Base-by-base conservation (phyloP, 2,113 vertebrate genomes). In the Thunnus thynnus region DNA sequence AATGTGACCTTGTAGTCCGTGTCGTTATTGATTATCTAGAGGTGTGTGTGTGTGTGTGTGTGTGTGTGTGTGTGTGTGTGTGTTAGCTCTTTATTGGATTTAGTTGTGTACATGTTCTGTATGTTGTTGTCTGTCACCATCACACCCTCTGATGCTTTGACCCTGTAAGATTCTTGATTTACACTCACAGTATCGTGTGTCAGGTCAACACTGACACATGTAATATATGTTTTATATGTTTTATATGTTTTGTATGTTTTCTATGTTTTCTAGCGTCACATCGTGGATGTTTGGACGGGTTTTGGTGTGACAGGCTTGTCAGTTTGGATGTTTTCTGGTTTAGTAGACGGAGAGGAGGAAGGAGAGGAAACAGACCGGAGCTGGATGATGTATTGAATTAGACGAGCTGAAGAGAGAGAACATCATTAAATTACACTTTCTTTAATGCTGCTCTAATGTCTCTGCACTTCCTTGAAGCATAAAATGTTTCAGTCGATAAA, bases 21-120 rank as follows among this genome's bases (percentile, higher is more conserved):
- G 82, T 85, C 80, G 3, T 30, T 79, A 89, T 89, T 55, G 82
- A 85, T 88, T 87, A 76, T 72, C 25, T 51, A 50, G 57, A 72
- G 18, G 14, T 72, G 1, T 68, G 27, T 41, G 13, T 62, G 72
- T 72, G 20, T 75, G 64, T 57, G 78, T 68, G 77, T 72, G 61
- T 82, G 54, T 66, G 72, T 50, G 30, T 52, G 67, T 63, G 64
- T 60, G 70, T 62, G 20, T 13, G 36, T 41, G 41, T n/a, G 36
- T 17, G 5, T 5, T 14, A 11, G 44, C n/a, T 60, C 64, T 60
- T 61, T 41, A 58, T 32, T 73, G 48, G 68, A 56, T 66, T 66
- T 65, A 30, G 36, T 44, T n/a, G 36, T 63, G 55, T 25, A 25
- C 66, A 44, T 77, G 13, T 73, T 46, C 44, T 61, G 63, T 50